Evolutionary conservation across 2,797 vertebrate species (phyloP).

Genomic region (Eupleurogrammus muticus): DNA sequence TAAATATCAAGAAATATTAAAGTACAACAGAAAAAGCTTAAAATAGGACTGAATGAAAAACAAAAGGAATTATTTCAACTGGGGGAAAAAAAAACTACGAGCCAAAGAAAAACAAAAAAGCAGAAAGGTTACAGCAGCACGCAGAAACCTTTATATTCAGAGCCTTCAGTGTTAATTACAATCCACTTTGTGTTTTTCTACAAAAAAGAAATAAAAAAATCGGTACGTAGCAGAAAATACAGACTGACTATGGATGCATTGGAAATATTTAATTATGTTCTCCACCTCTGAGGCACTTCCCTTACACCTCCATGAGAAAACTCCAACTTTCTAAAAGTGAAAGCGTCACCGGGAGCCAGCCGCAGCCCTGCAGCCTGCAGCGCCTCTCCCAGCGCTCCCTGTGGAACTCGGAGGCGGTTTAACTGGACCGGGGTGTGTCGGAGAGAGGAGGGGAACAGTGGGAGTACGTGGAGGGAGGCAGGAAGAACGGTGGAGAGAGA

Average conservation of each 20-base stretch:
- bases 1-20: too few relatives aligned
- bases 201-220: too few relatives aligned
- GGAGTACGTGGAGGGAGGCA: slow-evolving; percentile 37
- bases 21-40: too few relatives aligned
- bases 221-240: neutral
- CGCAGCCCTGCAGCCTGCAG: too few relatives aligned
- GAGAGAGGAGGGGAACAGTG: slow-evolving; percentile 24
- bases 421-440: slow-evolving; percentile 33
- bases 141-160: neutral
- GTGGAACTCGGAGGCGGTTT: slow-evolving; percentile 26
- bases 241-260: neutral
- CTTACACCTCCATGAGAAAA: slow-evolving; percentile 6
- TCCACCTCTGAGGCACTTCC: slow-evolving; percentile 9
- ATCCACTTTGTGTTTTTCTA: neutral
- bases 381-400: slow-evolving; percentile 1
- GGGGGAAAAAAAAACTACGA: neutral
- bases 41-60: neutral
- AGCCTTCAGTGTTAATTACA: neutral
- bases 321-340: neutral
- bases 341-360: neutral
- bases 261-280: neutral
- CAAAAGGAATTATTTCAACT: too few relatives aligned
- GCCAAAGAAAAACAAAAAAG: neutral
- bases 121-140: too few relatives aligned
- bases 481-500: slow-evolving; percentile 24